Evolutionary conservation across 2,888 invertebrate genomes (phyloP).

Genomic region (Mechanitis mazaeus): DNA sequence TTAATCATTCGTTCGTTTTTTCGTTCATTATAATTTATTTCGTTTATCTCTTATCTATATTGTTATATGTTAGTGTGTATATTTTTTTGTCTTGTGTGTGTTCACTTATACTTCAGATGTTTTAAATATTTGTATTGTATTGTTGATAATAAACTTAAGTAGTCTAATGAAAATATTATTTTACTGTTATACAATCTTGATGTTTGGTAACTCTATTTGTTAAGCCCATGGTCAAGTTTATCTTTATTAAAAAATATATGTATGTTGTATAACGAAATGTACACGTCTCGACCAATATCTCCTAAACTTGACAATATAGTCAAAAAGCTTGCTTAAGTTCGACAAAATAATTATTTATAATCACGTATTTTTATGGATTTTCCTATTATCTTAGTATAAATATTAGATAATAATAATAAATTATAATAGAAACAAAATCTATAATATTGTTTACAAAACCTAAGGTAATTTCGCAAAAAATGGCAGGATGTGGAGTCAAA

Average conservation of each 20-base stretch:
- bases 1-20: slow-evolving; percentile 13
- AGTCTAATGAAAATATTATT: slow-evolving; percentile 3
- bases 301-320: slow-evolving; percentile 50
- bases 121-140: neutral
- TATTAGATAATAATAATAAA: too few relatives aligned
- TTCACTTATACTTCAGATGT: neutral
- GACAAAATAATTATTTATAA: slow-evolving; percentile 36
- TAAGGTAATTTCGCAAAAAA: slow-evolving; percentile 64
- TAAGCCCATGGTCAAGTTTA: slow-evolving; percentile 27
- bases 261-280: slow-evolving; percentile 31
- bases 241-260: slow-evolving; percentile 31
- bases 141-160: neutral
- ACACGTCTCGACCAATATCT: slow-evolving; percentile 64
- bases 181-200: slow-evolving; percentile 8
- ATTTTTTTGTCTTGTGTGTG: neutral
- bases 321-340: slow-evolving; percentile 58
- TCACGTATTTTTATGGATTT: neutral
- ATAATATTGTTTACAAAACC: slow-evolving; percentile 45
- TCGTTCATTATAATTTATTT: slow-evolving; percentile 8
- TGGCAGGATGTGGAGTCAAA: slow-evolving; percentile 64
- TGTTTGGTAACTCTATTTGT: slow-evolving; percentile 2
- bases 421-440: neutral
- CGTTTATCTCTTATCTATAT: neutral
- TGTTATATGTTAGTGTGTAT: neutral
- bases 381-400: neutral